Percentiles rank a stretch among this genome's conserved stretches.
phyloP scores from a whole-genome alignment of 2,797 vertebrate species.

The Spinus pinus region DNA sequence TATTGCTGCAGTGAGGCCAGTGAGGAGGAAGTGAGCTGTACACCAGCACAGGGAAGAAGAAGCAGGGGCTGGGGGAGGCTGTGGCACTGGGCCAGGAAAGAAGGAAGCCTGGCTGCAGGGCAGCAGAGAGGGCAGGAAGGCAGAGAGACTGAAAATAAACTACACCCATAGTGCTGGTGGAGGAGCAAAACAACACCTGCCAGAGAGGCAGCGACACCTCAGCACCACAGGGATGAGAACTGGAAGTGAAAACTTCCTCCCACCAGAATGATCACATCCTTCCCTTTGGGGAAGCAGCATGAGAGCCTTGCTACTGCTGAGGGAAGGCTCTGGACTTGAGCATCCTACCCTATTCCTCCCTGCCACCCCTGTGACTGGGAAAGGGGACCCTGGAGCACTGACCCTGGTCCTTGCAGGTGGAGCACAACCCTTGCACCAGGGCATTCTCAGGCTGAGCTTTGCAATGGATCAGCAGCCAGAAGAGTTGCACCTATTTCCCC shows the following conservation, averaged over 20 bases:
- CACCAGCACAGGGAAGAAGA: background rate
- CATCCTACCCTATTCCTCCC: background rate
- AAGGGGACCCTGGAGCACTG: background rate
- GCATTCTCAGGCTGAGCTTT: background rate
- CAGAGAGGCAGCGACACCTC: background rate
- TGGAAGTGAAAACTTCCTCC: background rate
- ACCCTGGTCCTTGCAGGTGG: rapidly evolving
- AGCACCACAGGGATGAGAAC: background rate
- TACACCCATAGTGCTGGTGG: too few species aligned
- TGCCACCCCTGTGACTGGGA: background rate
- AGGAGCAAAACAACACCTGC: background rate
- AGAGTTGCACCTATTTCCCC: background rate
- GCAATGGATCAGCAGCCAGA: background rate
- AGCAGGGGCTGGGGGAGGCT: background rate
- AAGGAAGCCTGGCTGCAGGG: background rate
- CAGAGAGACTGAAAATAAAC: background rate
- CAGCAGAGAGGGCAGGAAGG: background rate
- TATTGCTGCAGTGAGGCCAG: background rate
- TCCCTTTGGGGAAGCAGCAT: background rate
- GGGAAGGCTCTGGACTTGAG: background rate
- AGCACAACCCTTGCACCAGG: background rate
- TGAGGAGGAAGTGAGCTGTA: background rate
- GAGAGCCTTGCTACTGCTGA: background rate
- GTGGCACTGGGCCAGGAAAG: background rate
- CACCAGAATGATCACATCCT: background rate